Base-by-base conservation (phyloP, 2,113 vertebrate species). In the Isichthys henryi region DNA sequence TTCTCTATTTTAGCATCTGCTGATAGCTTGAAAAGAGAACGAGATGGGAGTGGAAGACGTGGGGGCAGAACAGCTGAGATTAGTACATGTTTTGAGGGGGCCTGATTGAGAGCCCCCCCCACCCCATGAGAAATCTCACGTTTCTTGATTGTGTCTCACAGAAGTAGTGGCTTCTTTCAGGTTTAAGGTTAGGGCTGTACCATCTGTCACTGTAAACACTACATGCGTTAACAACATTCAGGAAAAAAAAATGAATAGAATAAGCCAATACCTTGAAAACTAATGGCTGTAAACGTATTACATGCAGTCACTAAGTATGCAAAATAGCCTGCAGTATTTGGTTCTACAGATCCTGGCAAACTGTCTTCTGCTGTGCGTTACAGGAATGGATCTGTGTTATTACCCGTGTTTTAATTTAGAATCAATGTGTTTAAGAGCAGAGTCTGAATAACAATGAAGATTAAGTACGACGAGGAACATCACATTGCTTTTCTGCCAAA, bases 1-100 rank as follows among this genome's bases (percentile, higher is more conserved):
- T 58, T 89, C 50, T 88, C 46, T 84, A 85, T 88, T 84, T 56
- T 80, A 49, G 86, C 88, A 48, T 80, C 86, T 87, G 58, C 88
- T 88, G 88, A 87, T 91, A 89, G 84, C 85, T 91, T 89, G 89
- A 90, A 62, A 45, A 66, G 53, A 62, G 87, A 88, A 88, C 19
- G 9, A 58, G 43, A 62, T 13, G 56, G 87, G 53, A 45, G 35
- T 45, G 87, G 21, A 46, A 39, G 56, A n/a, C 10, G 39, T 45
- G 21, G 56, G 21, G 56, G 53, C 53, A 58, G 52, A 62, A 43
- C 4, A 62, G 87, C 53, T n/a, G 53, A 88, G 56, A 62, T 62
- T 46, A 45, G 87, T 88, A 45, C 23, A 50, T 46, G 21, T 46
- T 62, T 46, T 45, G 53, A 88, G 87, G n/a, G 87, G 27, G 48